phyloP scores from a whole-genome alignment of 2,888 invertebrate species.

The Oligia fasciuncula region DNA sequence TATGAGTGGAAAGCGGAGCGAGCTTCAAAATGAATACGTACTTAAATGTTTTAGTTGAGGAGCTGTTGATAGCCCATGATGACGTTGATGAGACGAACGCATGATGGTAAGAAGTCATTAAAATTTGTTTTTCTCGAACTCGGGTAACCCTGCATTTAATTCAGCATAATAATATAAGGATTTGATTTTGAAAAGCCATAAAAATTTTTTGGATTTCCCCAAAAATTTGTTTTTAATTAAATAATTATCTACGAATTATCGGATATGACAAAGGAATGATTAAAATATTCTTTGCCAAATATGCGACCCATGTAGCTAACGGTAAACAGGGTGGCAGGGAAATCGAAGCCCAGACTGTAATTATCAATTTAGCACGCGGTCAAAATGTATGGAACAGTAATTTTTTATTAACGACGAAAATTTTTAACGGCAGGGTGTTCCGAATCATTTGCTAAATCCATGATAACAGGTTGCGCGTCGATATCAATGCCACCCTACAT shows the following conservation, averaged over 20 bases:
- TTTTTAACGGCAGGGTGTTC: background rate
- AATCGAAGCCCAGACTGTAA: too few species aligned
- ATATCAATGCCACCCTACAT: background rate
- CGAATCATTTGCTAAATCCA: background rate
- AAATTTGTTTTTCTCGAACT: background rate
- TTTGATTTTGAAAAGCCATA: background rate
- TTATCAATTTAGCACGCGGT: background rate
- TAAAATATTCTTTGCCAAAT: background rate
- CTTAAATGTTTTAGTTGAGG: background rate
- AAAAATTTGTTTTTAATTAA: too few species aligned
- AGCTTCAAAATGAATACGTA: background rate
- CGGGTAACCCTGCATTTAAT: too few species aligned
- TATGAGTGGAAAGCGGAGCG: conserved; percentile 32
- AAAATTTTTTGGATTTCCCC: too few species aligned
- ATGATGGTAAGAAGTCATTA: background rate
- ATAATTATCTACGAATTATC: background rate
- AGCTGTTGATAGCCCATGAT: background rate
- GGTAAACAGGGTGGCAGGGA: too few species aligned
- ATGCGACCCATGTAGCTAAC: too few species aligned
- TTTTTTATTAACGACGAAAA: background rate
- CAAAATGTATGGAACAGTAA: background rate
- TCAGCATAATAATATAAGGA: background rate
- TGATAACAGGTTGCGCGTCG: background rate
- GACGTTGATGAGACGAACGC: background rate
- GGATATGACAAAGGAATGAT: background rate